Evolutionary conservation across 2,888 invertebrate genomes (phyloP).

Genomic region (Chrysomela aeneicollis): DNA sequence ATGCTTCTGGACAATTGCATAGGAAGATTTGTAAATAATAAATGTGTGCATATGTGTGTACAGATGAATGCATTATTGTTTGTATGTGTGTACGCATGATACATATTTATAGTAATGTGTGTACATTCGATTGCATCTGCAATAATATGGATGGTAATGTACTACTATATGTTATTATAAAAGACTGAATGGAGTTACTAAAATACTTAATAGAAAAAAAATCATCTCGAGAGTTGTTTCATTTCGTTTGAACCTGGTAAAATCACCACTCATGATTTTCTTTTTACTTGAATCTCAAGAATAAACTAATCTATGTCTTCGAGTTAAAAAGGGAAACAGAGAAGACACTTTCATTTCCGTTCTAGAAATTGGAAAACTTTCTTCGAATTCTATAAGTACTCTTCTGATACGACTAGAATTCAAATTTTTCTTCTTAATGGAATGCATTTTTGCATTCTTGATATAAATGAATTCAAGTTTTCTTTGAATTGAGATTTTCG

Average conservation of each 20-base stretch:
- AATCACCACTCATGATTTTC: background rate
- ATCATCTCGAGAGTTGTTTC: conserved; percentile 32
- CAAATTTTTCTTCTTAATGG: too few relatives aligned
- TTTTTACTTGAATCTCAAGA: too few relatives aligned
- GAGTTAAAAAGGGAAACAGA: too few relatives aligned
- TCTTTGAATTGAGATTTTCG: too few relatives aligned
- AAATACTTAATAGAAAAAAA: conserved; percentile 59
- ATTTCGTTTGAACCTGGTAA: conserved; percentile 21
- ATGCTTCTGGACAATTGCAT: conserved; percentile 57
- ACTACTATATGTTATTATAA: conserved; percentile 63
- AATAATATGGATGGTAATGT: conserved; percentile 63
- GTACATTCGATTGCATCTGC: conserved; percentile 63
- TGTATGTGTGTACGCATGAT: conserved; percentile 58
- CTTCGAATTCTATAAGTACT: too few relatives aligned
- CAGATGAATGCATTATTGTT: conserved; percentile 46
- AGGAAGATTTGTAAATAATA: conserved; percentile 57
- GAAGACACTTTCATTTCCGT: too few relatives aligned
- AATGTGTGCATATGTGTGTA: conserved; percentile 52
- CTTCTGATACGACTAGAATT: too few relatives aligned
- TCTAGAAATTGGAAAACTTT: too few relatives aligned
- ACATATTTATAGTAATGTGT: conserved; percentile 62
- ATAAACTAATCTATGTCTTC: too few relatives aligned
- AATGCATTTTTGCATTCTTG: too few relatives aligned
- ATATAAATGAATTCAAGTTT: too few relatives aligned
- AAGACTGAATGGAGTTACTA: conserved; percentile 64